Conservation (phyloP, 2,113 vertebrate species). For the Oryctolagus cuniculus region DNA sequence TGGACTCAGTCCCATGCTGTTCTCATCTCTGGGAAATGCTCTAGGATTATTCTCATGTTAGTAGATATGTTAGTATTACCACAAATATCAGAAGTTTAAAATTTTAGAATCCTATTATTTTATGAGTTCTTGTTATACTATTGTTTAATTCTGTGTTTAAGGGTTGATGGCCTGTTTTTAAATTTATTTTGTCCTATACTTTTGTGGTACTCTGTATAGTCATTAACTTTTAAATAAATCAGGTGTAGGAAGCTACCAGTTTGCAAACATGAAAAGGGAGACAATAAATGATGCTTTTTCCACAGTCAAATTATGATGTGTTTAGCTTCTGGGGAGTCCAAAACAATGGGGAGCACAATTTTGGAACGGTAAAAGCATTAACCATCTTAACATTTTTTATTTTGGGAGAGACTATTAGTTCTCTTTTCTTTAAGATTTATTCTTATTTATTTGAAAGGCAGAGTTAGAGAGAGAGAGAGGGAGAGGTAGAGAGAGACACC, state of each 20-base stretch:
- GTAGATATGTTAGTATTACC: neutral
- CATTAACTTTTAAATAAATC: constrained; percentile 27
- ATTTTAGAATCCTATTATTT: neutral
- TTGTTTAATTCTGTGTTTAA: neutral
- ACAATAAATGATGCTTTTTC: neutral
- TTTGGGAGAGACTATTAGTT: neutral
- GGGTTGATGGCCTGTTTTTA: neutral
- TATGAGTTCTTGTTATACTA: neutral
- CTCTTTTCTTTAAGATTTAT: too few species aligned
- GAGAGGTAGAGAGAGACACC: too few species aligned
- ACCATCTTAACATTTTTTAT: neutral
- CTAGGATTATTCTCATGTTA: neutral
- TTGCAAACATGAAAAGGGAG: neutral
- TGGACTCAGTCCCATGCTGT: neutral
- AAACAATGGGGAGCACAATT: neutral
- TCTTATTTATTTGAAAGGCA: too few species aligned
- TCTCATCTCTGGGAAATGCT: constrained; percentile 24
- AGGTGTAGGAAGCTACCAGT: neutral
- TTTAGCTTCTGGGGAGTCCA: constrained; percentile 10
- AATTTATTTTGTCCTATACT: neutral
- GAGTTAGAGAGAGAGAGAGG: too few species aligned
- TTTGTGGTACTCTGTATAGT: constrained; percentile 2
- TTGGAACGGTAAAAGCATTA: neutral
- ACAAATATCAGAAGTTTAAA: constrained; percentile 10
- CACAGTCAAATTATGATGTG: neutral